Evolutionary conservation across 2,797 vertebrate genomes (phyloP).

Genomic region (Zenarchopterus dispar): DNA sequence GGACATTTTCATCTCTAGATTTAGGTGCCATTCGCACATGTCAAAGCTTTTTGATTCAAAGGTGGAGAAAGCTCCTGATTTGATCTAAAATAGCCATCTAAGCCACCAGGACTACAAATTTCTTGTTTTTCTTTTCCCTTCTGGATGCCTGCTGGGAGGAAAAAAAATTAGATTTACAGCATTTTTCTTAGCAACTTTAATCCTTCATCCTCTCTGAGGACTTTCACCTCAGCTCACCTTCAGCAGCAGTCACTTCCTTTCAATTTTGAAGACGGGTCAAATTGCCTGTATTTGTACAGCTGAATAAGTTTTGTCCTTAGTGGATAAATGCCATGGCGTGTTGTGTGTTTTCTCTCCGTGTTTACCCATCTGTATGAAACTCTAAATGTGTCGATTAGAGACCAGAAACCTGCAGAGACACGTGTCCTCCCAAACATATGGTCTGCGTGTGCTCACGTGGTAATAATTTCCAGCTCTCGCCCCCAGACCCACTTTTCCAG

Average conservation of each 20-base stretch:
- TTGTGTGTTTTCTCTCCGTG: conserved; percentile 32
- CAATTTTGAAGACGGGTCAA: background rate
- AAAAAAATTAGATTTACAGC: background rate
- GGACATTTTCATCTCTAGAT: background rate
- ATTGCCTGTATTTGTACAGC: background rate
- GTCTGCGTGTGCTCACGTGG: conserved; percentile 8
- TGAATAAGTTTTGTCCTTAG: too few species aligned
- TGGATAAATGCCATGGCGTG: background rate
- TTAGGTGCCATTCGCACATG: background rate
- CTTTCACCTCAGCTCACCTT: too few species aligned
- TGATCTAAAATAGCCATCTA: background rate
- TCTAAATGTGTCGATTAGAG: conserved; percentile 30
- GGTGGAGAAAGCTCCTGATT: conserved; percentile 5
- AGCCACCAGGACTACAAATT: background rate
- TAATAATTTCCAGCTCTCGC: background rate
- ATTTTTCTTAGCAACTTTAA: background rate
- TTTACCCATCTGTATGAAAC: conserved; percentile 54
- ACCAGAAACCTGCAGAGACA: conserved; percentile 28
- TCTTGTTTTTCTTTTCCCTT: background rate
- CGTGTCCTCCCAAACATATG: conserved; percentile 44
- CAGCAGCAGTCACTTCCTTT: too few species aligned
- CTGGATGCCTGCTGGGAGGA: background rate
- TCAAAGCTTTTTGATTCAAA: conserved; percentile 4
- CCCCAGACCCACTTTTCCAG: conserved; percentile 42
- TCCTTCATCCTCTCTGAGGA: too few species aligned